phyloP scores from a whole-genome alignment of 2,113 vertebrate genomes.

The Recurvirostra avosetta region DNA sequence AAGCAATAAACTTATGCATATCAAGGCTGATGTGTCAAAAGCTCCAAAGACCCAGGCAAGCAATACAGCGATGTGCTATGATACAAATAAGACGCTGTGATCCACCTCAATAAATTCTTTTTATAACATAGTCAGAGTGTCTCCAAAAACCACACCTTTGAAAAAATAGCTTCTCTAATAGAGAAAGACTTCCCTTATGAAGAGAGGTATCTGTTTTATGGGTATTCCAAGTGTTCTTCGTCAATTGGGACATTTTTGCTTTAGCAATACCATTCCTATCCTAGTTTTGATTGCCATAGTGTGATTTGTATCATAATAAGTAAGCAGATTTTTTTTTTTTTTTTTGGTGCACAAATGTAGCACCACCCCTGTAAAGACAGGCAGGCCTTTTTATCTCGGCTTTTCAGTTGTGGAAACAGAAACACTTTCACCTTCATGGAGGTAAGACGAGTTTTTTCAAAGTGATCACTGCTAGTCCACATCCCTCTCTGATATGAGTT shows the following conservation, averaged over 20 bases:
- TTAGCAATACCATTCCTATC: not conserved
- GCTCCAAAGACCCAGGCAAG: not conserved
- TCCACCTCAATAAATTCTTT: not conserved
- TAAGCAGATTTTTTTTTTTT: not conserved
- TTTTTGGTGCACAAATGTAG: not conserved
- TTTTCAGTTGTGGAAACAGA: not conserved
- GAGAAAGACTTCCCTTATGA: not conserved
- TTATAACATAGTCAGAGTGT: not conserved
- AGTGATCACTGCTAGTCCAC: not conserved
- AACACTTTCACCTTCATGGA: not conserved
- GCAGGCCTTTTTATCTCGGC: not conserved
- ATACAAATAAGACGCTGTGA: not conserved
- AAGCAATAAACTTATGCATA: not conserved
- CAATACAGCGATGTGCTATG: not conserved
- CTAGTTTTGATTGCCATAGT: not conserved
- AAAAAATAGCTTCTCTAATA: not conserved
- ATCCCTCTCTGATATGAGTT: not conserved
- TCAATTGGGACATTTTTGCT: not conserved
- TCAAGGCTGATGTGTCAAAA: conserved; percentile 14
- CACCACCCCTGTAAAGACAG: not conserved
- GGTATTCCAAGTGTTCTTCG: not conserved
- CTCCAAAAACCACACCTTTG: not conserved
- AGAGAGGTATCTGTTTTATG: not conserved
- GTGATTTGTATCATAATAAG: not conserved
- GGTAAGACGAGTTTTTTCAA: not conserved